phyloP scores from a whole-genome alignment of 1,140 invertebrate genomes.

The Centruroides vittatus region DNA sequence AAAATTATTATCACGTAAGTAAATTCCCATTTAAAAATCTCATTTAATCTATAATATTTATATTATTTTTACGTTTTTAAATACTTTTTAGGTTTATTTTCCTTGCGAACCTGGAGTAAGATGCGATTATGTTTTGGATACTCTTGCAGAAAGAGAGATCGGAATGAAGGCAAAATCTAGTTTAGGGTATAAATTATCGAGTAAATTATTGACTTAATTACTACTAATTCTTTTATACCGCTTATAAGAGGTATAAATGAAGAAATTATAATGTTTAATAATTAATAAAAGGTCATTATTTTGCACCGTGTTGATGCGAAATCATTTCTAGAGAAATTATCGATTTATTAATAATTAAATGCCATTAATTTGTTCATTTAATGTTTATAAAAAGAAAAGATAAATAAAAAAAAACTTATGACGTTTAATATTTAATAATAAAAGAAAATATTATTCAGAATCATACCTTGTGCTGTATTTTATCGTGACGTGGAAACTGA shows the following conservation, averaged over 20 bases:
- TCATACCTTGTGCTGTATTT: slow-evolving; percentile 5
- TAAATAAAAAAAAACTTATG: neutral
- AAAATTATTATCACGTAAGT: neutral
- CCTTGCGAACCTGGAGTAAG: slow-evolving; percentile 10
- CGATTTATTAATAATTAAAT: neutral
- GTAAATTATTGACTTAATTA: no score
- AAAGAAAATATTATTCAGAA: neutral
- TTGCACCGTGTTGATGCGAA: no score
- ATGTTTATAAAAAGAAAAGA: neutral
- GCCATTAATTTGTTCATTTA: neutral
- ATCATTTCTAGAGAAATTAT: slow-evolving; percentile 3
- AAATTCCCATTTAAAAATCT: no score
- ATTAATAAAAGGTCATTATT: no score
- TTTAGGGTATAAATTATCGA: slow-evolving; percentile 15
- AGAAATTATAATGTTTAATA: no score
- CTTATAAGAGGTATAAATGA: no score
- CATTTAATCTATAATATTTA: no score
- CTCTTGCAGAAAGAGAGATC: slow-evolving; percentile 15
- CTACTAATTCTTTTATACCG: no score
- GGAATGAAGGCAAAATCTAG: slow-evolving; percentile 15
- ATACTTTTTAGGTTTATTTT: slow-evolving; percentile 15
- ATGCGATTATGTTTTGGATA: slow-evolving; percentile 12
- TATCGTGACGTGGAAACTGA: slow-evolving; percentile 6
- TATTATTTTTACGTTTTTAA: no score
- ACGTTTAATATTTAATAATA: neutral